Percentiles rank a stretch among this genome's conserved stretches.
These are phyloP conservation scores for Agrenia bidenticulata DNA, from an alignment of 2,888 invertebrate genomes.

Conservation along the genomic window DNA sequence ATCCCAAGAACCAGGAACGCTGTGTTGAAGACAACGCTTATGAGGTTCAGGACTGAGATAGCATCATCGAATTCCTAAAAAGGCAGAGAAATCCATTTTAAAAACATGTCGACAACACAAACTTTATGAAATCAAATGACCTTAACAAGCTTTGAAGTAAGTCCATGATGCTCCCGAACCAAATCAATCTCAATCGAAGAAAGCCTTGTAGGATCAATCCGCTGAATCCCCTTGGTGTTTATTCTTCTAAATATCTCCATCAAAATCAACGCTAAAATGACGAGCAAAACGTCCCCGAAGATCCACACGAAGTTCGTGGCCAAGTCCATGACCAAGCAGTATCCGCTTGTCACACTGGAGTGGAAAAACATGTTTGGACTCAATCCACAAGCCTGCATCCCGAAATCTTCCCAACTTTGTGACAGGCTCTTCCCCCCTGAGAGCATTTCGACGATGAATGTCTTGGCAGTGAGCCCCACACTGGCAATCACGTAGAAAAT, in stretches of 20 bases:
- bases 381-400: conserved; percentile 37
- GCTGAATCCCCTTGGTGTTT: conserved; percentile 35
- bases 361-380: conserved; percentile 34
- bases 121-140: conserved; percentile 25
- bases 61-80: conserved; percentile 47
- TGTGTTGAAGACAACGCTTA: conserved; percentile 41
- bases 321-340: conserved; percentile 43
- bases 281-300: conserved; percentile 45
- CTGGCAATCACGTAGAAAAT: conserved; percentile 39
- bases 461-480: conserved; percentile 37
- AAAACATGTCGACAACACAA: no score
- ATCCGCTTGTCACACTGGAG: conserved; percentile 36
- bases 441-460: conserved; percentile 32
- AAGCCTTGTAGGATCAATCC: conserved; percentile 38
- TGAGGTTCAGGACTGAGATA: conserved; percentile 40
- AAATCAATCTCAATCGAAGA: conserved; percentile 48
- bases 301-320: conserved; percentile 47
- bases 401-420: conserved; percentile 41
- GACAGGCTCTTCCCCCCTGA: conserved; percentile 2
- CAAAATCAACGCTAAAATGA: conserved; percentile 41
- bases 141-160: conserved; percentile 40
- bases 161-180: conserved; percentile 50
- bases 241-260: conserved; percentile 41
- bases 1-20: conserved; percentile 39
- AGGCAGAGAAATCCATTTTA: no score